Evolutionary conservation across 2,888 invertebrate species (phyloP).

Genomic region (Drosophila incognita): DNA sequence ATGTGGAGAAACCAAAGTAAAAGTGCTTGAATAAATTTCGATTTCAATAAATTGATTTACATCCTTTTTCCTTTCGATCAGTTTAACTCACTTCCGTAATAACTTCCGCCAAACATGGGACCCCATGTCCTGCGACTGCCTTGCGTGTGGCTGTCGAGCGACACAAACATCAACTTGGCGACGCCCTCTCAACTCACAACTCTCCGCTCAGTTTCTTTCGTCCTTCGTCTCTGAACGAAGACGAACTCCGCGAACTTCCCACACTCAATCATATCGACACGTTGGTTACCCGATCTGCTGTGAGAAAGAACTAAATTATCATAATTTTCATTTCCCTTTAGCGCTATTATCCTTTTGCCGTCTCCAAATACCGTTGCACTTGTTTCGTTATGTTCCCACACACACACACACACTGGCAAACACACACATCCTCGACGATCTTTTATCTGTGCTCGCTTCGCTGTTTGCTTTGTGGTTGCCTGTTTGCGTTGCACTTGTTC

Average conservation of each 20-base stretch:
- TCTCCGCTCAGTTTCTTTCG: background rate
- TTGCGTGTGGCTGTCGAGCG: constrained; percentile 79
- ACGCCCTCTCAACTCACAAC: constrained; percentile 41
- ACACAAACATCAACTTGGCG: constrained; percentile 41
- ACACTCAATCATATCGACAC: constrained; percentile 69
- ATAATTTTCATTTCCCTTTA: constrained; percentile 80
- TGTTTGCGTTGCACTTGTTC: constrained; percentile 77
- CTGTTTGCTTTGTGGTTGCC: constrained; percentile 75
- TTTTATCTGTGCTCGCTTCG: constrained; percentile 62
- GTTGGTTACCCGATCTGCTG: constrained; percentile 74
- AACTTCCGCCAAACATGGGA: constrained; percentile 60
- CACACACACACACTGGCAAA: constrained; percentile 21
- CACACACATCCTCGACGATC: constrained; percentile 63
- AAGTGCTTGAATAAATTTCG: constrained; percentile 22
- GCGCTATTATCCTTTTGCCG: constrained; percentile 75
- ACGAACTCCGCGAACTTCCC: constrained; percentile 54
- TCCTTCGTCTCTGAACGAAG: background rate
- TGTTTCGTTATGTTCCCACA: constrained; percentile 74
- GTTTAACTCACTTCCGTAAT: constrained; percentile 70
- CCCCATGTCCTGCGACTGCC: constrained; percentile 51
- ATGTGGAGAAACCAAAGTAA: constrained; percentile 37
- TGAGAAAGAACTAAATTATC: constrained; percentile 76
- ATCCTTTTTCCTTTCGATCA: constrained; percentile 34
- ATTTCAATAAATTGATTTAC: constrained; percentile 60
- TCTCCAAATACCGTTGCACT: constrained; percentile 78